Conservation (phyloP, 2,888 invertebrate species). For the Thymelicus lineola region DNA sequence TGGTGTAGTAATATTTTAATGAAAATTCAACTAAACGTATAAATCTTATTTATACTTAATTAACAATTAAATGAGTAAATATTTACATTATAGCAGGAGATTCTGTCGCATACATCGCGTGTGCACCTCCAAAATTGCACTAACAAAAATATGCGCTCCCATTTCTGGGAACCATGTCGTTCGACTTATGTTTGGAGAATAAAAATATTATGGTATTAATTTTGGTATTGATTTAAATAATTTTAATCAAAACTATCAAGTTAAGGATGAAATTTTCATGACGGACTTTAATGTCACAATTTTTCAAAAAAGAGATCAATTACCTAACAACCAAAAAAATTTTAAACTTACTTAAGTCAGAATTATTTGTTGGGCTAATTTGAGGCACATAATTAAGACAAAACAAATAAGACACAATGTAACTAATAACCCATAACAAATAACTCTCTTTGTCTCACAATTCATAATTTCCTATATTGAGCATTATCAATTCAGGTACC, state of each 20-base stretch:
- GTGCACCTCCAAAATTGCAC: slow-evolving; percentile 72
- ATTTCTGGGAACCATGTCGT: slow-evolving; percentile 50
- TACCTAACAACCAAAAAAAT: too few relatives aligned
- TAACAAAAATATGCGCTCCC: slow-evolving; percentile 77
- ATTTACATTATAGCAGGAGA: slow-evolving; percentile 73
- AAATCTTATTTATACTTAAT: slow-evolving; percentile 85
- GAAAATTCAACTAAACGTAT: slow-evolving; percentile 85
- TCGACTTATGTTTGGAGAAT: slow-evolving; percentile 52
- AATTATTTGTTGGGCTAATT: too few relatives aligned
- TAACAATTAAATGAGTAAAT: slow-evolving; percentile 78
- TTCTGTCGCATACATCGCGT: slow-evolving; percentile 47
- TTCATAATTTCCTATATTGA: too few relatives aligned
- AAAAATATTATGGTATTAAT: not conserved
- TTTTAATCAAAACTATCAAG: too few relatives aligned
- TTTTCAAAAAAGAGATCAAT: not conserved
- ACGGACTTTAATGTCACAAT: too few relatives aligned
- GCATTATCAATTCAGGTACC: too few relatives aligned
- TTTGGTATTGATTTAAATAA: too few relatives aligned
- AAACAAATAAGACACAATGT: too few relatives aligned
- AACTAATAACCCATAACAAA: too few relatives aligned
- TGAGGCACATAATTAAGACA: too few relatives aligned
- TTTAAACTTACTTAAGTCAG: too few relatives aligned
- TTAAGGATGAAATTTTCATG: not conserved
- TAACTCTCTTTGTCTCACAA: too few relatives aligned
- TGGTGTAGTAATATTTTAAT: slow-evolving; percentile 74